Conservation (phyloP, 2,113 vertebrate genomes). For the Chaetorhynchus papuensis region DNA sequence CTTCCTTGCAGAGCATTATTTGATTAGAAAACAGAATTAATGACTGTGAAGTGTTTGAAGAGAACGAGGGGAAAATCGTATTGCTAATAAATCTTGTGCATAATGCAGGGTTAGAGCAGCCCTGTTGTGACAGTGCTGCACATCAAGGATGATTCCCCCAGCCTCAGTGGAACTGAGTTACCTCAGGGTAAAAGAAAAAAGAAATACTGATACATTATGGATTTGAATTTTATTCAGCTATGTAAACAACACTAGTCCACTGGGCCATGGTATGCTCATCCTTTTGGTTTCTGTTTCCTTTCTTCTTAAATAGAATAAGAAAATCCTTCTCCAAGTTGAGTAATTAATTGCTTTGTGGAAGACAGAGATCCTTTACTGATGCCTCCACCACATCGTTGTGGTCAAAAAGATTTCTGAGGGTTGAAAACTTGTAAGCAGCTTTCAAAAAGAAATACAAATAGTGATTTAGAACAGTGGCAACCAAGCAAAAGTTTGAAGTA, state of each 20-base stretch:
- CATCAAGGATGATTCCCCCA: not conserved
- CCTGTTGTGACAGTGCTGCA: not conserved
- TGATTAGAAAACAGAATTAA: not conserved
- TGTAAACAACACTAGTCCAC: not conserved
- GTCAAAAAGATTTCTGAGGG: not conserved
- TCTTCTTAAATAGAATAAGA: not conserved
- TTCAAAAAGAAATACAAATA: not conserved
- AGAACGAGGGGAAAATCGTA: not conserved
- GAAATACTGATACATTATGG: not conserved
- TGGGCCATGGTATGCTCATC: not conserved
- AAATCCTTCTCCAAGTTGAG: not conserved
- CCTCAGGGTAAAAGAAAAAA: conserved; percentile 15
- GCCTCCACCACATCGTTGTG: not conserved
- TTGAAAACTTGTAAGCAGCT: not conserved
- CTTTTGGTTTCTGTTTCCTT: not conserved
- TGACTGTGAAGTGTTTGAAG: not conserved
- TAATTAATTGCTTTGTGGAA: conserved; percentile 2
- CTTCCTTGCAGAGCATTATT: not conserved
- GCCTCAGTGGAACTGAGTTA: not conserved
- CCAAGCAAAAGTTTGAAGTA: not conserved
- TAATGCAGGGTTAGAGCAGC: not conserved
- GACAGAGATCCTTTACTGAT: not conserved
- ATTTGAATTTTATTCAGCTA: conserved; percentile 8
- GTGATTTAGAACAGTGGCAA: not conserved
- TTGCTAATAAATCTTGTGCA: not conserved